Conservation (phyloP, 2,888 invertebrate species). For the Rhagonycha lutea region DNA sequence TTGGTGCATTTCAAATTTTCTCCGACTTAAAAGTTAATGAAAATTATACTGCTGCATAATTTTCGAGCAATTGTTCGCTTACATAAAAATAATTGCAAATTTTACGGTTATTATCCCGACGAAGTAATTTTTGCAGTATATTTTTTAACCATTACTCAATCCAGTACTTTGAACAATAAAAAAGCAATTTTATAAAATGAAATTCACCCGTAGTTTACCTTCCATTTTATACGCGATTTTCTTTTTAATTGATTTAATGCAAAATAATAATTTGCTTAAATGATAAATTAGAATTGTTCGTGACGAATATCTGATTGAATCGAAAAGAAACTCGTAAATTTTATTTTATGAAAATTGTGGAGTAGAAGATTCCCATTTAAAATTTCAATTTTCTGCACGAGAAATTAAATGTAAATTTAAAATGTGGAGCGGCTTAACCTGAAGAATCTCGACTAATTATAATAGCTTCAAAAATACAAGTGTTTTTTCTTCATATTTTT, state of each 20-base stretch:
- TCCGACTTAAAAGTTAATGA: neutral
- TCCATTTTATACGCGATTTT: neutral
- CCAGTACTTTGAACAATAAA: neutral
- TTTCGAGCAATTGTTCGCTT: neutral
- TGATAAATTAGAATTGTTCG: constrained; percentile 24
- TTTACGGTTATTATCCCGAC: neutral
- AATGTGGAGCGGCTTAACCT: neutral
- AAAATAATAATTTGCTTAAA: constrained; percentile 15
- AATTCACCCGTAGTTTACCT: neutral
- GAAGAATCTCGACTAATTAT: neutral
- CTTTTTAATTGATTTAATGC: constrained; percentile 1
- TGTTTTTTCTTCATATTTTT: neutral
- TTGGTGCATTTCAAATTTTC: neutral
- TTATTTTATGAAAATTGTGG: neutral
- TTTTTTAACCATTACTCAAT: neutral
- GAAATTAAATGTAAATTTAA: neutral
- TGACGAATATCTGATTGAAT: constrained; percentile 14
- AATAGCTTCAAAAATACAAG: neutral
- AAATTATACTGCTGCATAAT: neutral
- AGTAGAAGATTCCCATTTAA: neutral
- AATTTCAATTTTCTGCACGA: neutral
- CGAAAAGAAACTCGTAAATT: neutral
- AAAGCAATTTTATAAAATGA: neutral
- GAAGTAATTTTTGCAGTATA: neutral
- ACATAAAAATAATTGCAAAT: neutral